These are phyloP conservation scores for Megaustenia siamemsis DNA, from an alignment of 2,888 invertebrate genomes.

Conservation along the genomic window DNA sequence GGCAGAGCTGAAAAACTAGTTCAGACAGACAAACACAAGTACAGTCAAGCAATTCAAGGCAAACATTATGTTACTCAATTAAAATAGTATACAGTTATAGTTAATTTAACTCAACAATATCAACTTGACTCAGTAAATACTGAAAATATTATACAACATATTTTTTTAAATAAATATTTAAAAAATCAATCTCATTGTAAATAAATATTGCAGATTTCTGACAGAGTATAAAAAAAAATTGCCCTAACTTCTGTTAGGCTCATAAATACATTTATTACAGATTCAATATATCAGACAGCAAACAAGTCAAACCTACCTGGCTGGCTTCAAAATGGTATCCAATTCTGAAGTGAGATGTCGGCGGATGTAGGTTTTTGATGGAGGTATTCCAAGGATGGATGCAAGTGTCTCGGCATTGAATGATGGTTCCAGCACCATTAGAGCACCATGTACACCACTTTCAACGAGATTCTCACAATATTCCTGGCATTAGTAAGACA, in stretches of 20 bases:
- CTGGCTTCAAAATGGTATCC: constrained; percentile 93
- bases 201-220: too few species aligned
- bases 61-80: too few species aligned
- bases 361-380: constrained; percentile 95
- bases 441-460: constrained; percentile 95
- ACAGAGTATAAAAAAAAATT: too few species aligned
- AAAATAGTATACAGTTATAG: too few species aligned
- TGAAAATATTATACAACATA: too few species aligned
- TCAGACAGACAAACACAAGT: background rate
- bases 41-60: too few species aligned
- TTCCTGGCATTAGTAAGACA: constrained; percentile 82
- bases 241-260: too few species aligned
- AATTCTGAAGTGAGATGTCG: constrained; percentile 94
- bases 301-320: constrained; percentile 88
- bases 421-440: constrained; percentile 95
- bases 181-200: too few species aligned
- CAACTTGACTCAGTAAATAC: too few species aligned
- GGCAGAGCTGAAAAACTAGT: background rate
- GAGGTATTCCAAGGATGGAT: constrained; percentile 90
- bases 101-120: background rate
- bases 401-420: constrained; percentile 97
- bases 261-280: too few species aligned
- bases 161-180: too few species aligned
- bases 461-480: constrained; percentile 94
- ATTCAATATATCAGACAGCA: too few species aligned